Evolutionary conservation across 2,888 invertebrate species (phyloP).

Genomic region (Drosophila algonquin): DNA sequence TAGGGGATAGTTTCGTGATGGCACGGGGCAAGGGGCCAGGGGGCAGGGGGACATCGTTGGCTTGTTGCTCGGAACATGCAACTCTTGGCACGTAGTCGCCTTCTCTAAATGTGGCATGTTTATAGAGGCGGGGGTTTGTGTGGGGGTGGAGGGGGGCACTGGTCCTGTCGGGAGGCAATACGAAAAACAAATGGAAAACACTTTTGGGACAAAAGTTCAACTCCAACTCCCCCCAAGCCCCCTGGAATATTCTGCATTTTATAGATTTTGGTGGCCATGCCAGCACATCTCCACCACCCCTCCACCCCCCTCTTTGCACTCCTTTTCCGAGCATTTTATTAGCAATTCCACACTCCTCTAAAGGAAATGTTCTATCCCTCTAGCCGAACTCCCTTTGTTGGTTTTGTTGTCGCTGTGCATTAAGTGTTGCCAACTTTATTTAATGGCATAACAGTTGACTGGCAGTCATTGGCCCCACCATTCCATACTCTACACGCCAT

Average conservation of each 20-base stretch:
- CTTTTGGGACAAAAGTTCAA: conserved; percentile 38
- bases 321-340: conserved; percentile 62
- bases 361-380: conserved; percentile 11
- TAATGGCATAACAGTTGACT: conserved; percentile 82
- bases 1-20: conserved; percentile 29
- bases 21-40: conserved; percentile 2
- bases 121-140: conserved; percentile 50
- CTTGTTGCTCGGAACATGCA: conserved; percentile 60
- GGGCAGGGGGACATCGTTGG: conserved; percentile 18
- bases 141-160: conserved; percentile 35
- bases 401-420: conserved; percentile 75
- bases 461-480: conserved; percentile 62
- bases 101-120: conserved; percentile 73
- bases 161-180: conserved; percentile 8
- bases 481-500: not conserved
- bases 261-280: conserved; percentile 53
- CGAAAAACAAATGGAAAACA: conserved; percentile 70
- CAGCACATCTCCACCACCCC: conserved; percentile 31
- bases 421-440: conserved; percentile 83
- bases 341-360: conserved; percentile 62
- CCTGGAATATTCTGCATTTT: conserved; percentile 43
- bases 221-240: not conserved
- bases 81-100: conserved; percentile 69
- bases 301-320: not conserved
- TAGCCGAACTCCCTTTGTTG: conserved; percentile 45